Evolutionary conservation across 2,113 vertebrate genomes (phyloP).

Genomic region (Morone chrysops): DNA sequence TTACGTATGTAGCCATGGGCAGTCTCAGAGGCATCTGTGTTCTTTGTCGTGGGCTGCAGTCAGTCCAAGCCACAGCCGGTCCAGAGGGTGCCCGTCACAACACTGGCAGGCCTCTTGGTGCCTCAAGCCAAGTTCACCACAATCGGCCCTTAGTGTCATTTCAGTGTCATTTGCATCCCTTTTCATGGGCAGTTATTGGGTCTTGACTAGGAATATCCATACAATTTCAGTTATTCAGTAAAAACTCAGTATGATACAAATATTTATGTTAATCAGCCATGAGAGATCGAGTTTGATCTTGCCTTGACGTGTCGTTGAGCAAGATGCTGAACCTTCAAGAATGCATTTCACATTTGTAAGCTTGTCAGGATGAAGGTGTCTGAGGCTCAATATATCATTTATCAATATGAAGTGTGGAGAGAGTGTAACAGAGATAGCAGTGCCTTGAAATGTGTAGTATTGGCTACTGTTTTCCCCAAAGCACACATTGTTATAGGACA

Average conservation of each 20-base stretch:
- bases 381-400: background rate
- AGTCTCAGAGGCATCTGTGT: constrained; percentile 58
- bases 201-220: constrained; percentile 3
- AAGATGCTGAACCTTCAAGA: background rate
- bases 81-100: constrained; percentile 63
- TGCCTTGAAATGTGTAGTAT: constrained; percentile 22
- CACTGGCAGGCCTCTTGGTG: constrained; percentile 60
- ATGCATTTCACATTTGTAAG: no score
- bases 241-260: background rate
- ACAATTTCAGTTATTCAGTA: background rate
- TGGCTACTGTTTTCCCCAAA: constrained; percentile 13
- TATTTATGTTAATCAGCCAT: background rate
- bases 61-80: constrained; percentile 40
- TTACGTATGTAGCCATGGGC: constrained; percentile 28
- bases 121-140: constrained; percentile 57
- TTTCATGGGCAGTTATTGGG: constrained; percentile 2
- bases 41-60: constrained; percentile 43
- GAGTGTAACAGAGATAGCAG: background rate
- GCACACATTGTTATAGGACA: constrained; percentile 51
- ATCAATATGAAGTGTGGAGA: background rate
- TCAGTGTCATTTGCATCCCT: constrained; percentile 45
- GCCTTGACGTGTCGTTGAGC: background rate
- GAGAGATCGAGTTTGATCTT: background rate
- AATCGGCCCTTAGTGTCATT: constrained; percentile 62
- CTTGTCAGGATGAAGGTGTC: background rate